Conservation (phyloP, 2,888 invertebrate genomes). For the Allacma fusca region DNA sequence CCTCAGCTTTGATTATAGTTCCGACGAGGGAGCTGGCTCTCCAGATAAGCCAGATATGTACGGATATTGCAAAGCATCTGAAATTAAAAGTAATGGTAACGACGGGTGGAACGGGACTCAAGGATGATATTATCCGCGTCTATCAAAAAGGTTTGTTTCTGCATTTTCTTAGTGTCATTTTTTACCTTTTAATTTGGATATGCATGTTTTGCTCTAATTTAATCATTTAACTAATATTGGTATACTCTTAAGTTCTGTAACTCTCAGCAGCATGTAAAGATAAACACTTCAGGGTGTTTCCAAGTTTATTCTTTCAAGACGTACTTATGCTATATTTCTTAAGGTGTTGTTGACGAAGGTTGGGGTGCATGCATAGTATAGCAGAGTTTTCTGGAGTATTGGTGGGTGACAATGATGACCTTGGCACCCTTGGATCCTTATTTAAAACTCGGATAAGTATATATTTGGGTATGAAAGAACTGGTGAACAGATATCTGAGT, state of each 20-base stretch:
- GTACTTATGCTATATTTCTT: no score
- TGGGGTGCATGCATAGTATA: no score
- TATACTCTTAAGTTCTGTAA: no score
- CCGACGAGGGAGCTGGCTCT: slow-evolving; percentile 98
- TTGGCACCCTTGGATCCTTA: slow-evolving; percentile 42
- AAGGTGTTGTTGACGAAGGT: no score
- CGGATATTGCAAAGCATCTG: slow-evolving; percentile 97
- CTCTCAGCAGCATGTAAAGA: no score
- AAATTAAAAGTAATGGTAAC: slow-evolving; percentile 99
- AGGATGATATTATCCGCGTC: slow-evolving; percentile 99
- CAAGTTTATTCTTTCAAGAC: no score
- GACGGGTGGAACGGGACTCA: slow-evolving; percentile 96
- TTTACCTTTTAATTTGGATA: background rate
- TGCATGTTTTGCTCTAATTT: slow-evolving; percentile 1
- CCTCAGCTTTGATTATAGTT: slow-evolving; percentile 89
- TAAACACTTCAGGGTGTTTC: no score
- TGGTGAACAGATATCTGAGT: slow-evolving; percentile 40
- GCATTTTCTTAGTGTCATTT: no score
- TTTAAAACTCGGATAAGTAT: slow-evolving; percentile 33
- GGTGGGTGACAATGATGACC: slow-evolving; percentile 40
- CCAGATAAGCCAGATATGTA: slow-evolving; percentile 99
- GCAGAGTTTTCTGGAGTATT: no score
- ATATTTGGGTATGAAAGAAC: slow-evolving; percentile 38
- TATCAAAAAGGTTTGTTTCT: slow-evolving; percentile 92
- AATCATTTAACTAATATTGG: no score